phyloP scores from a whole-genome alignment of 2,888 invertebrate species.

The Nasonovia ribisnigri region DNA sequence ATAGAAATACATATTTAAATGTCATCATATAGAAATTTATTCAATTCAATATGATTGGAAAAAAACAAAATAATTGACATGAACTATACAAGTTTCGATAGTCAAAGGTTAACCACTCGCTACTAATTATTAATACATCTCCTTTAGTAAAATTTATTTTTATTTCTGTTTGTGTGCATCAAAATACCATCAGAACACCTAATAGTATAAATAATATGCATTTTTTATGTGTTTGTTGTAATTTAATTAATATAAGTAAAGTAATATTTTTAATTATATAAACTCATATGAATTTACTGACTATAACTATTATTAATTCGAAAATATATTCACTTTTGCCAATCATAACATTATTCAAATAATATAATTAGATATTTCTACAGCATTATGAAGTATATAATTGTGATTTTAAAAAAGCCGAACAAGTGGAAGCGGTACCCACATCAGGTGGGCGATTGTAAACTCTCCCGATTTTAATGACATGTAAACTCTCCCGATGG shows the following conservation, averaged over 20 bases:
- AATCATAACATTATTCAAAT: not conserved
- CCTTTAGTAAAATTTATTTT: not conserved
- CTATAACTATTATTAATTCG: not conserved
- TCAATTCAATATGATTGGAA: not conserved
- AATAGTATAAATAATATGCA: not conserved
- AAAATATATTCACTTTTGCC: not conserved
- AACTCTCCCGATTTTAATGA: no score
- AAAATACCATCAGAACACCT: not conserved
- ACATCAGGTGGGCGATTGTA: no score
- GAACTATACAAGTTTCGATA: not conserved
- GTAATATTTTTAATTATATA: not conserved
- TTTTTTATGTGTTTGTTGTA: not conserved
- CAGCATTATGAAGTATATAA: not conserved
- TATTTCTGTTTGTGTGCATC: not conserved
- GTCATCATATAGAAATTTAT: not conserved
- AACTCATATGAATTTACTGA: not conserved
- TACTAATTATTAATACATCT: not conserved
- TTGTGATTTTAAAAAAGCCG: not conserved
- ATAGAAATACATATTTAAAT: not conserved
- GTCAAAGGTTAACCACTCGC: not conserved
- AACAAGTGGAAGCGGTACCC: no score
- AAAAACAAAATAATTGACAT: constrained; percentile 2
- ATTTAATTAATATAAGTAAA: not conserved
- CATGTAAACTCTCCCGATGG: no score
- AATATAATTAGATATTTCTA: not conserved